Evolutionary conservation across 1,140 invertebrate genomes (phyloP), one percentile per base, ranked within the genome.

Genomic region (Eufriesea mexicana): DNA sequence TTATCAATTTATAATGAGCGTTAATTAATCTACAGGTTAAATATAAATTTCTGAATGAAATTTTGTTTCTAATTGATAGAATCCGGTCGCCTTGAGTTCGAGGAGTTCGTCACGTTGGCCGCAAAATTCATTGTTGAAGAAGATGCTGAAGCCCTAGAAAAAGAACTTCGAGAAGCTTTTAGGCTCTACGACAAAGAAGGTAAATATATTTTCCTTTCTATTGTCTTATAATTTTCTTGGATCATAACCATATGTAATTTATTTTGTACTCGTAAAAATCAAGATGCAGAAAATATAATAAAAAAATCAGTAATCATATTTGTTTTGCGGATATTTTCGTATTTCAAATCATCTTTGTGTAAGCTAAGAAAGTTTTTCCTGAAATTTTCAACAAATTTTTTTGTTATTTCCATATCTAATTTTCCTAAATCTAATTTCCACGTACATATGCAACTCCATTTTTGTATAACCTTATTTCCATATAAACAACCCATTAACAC

Each of bases 71-170:
- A 23, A 83, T 82, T 76, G 70, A 42, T 67, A 98, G 98, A 98
- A 94, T 98, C 98, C 67, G 98, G 98, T 67, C 96, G 98, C 90
- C 95, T 99, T 86, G 98, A 99, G 94, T 99, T 99, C 94, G 97
- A 97, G 86, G 98, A 99, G 94, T 99, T 99, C 95, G 96, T 99
- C 45, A 97, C 98, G 67, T 95, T 99, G 87, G 98, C 98, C 49
- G 97, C 98, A 87, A 98, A 98, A 94, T 99, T 98, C 95, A 98
- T 98, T 93, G 97, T 98, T 92, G 98, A 99, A 94, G 98, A 98
- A 92, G 98, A 99, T 91, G 97, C 97, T 83, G 98, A 99, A 94
- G 98, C 97, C 71, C 96, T 98, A 95, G 96, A 97, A 91, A 98
- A 99, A 93, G 98, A 99, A 94, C 95, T 99, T 64, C 96, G 98